phyloP scores from a whole-genome alignment of 2,888 invertebrate species.

The Doris montereyensis region DNA sequence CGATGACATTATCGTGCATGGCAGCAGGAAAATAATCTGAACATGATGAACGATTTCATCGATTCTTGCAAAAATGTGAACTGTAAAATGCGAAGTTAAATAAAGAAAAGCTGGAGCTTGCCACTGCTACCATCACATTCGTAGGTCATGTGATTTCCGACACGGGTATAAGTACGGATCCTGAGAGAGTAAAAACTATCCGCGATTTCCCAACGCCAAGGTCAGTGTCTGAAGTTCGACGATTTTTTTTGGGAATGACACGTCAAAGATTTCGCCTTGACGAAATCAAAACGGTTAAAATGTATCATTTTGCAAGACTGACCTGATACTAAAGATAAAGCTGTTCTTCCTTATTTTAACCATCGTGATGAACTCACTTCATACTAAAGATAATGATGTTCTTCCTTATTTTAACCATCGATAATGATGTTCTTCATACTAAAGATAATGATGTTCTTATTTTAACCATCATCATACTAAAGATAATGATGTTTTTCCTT shows the following conservation, averaged over 20 bases:
- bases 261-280: conserved; percentile 38
- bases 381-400: too few relatives aligned
- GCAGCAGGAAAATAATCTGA: conserved; percentile 30
- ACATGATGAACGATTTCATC: conserved; percentile 41
- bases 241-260: conserved; percentile 47
- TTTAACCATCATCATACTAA: conserved; percentile 40
- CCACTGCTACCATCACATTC: conserved; percentile 34
- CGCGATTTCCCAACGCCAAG: conserved; percentile 41
- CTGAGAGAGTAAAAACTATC: conserved; percentile 45
- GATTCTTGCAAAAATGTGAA: conserved; percentile 41
- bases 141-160: conserved; percentile 44
- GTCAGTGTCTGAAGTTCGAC: conserved; percentile 37
- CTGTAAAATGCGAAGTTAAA: conserved; percentile 44
- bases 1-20: conserved; percentile 46
- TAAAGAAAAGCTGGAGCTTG: conserved; percentile 33
- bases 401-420: too few relatives aligned
- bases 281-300: not conserved
- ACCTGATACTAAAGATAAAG: conserved; percentile 30
- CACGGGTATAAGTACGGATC: conserved; percentile 44
- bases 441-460: too few relatives aligned
- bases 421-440: too few relatives aligned
- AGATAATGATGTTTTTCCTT: conserved; percentile 1
- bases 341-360: conserved; percentile 18
- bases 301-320: conserved; percentile 37
- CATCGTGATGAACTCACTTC: conserved; percentile 35